Evolutionary conservation across 2,888 invertebrate species (phyloP).

Genomic region (Leucoma salicis): DNA sequence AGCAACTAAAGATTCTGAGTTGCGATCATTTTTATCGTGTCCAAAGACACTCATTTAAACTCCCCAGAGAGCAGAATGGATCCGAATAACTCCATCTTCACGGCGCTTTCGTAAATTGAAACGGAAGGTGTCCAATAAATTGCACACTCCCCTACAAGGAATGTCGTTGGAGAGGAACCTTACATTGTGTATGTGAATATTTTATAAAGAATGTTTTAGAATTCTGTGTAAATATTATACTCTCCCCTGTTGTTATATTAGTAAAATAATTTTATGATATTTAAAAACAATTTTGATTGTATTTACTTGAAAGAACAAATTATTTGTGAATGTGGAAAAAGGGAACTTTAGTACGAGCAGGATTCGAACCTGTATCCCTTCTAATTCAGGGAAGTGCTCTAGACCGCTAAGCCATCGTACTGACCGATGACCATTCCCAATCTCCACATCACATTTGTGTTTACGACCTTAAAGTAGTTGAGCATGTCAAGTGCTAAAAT

Average conservation of each 20-base stretch:
- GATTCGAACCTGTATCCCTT: too few species aligned
- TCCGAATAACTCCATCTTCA: slow-evolving; percentile 51
- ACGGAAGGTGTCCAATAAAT: slow-evolving; percentile 75
- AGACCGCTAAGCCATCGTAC: too few species aligned
- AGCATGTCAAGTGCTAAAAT: too few species aligned
- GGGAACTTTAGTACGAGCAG: too few species aligned
- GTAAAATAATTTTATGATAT: too few species aligned
- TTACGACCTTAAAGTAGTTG: too few species aligned
- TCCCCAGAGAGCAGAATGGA: slow-evolving; percentile 24
- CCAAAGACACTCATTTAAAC: slow-evolving; percentile 17
- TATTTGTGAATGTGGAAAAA: too few species aligned
- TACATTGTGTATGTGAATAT: slow-evolving; percentile 60
- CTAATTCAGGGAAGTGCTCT: too few species aligned
- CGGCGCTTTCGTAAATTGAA: slow-evolving; percentile 66
- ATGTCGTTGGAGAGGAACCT: slow-evolving; percentile 54
- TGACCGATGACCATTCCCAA: too few species aligned
- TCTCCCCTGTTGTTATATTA: slow-evolving; percentile 25
- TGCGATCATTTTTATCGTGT: slow-evolving; percentile 12
- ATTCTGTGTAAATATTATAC: slow-evolving; percentile 32
- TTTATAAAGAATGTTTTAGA: slow-evolving; percentile 47
- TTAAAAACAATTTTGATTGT: too few species aligned
- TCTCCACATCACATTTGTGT: too few species aligned
- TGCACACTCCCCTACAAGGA: slow-evolving; percentile 53
- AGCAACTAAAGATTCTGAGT: slow-evolving; percentile 4
- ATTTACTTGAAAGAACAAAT: too few species aligned